Conservation (phyloP, 2,113 vertebrate genomes). For the Semnopithecus entellus region DNA sequence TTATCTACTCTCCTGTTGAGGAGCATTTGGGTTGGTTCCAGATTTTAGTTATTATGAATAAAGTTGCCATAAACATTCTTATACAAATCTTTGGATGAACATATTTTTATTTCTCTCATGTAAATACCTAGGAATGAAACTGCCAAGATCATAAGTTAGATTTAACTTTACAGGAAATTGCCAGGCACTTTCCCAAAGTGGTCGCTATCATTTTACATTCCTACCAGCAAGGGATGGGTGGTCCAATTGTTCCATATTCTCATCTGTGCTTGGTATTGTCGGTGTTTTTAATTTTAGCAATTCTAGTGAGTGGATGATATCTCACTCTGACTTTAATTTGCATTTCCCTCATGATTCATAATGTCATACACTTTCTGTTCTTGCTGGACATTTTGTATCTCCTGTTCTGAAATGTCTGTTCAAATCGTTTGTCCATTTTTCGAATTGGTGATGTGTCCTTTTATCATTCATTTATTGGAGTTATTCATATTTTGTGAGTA, state of each 20-base stretch:
- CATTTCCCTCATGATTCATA: not conserved
- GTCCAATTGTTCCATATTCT: not conserved
- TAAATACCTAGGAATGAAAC: not conserved
- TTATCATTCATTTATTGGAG: not conserved
- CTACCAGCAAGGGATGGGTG: not conserved
- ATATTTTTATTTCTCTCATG: not conserved
- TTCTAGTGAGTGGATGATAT: not conserved
- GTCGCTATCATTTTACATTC: not conserved
- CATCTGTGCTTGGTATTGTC: not conserved
- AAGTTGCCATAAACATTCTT: not conserved
- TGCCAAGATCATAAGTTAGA: not conserved
- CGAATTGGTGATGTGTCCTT: not conserved
- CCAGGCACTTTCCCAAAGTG: not conserved
- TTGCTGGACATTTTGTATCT: not conserved
- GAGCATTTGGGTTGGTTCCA: not conserved
- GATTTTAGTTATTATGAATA: not conserved
- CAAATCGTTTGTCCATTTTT: not conserved
- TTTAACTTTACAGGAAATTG: not conserved
- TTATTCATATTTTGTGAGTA: not conserved
- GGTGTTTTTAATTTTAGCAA: not conserved
- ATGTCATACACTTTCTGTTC: not conserved
- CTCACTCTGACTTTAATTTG: not conserved
- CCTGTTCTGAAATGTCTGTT: not conserved
- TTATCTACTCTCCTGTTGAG: not conserved
- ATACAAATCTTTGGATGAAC: not conserved